Percentiles rank a stretch among this genome's conserved stretches.
Evolutionary conservation across 2,797 vertebrate genomes (phyloP).

Genomic region (Arrhamphus sclerolepis): DNA sequence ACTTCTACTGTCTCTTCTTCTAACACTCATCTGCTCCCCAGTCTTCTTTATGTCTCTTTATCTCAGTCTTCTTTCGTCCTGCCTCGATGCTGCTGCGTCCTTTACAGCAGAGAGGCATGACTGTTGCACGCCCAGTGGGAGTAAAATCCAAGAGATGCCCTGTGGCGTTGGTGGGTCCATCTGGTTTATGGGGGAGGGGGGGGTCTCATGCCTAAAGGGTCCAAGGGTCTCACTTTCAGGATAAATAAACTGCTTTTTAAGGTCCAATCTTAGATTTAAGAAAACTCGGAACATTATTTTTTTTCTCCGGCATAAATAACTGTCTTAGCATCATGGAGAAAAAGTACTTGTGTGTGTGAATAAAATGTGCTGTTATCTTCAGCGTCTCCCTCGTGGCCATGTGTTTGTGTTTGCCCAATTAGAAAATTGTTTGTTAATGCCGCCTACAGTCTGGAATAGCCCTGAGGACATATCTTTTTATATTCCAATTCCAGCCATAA

Average conservation of each 20-base stretch:
- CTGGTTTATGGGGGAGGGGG: constrained; percentile 36
- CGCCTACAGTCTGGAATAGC: constrained; percentile 43
- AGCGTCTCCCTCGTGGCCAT: constrained; percentile 40
- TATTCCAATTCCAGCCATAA: constrained; percentile 61
- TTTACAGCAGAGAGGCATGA: constrained; percentile 21
- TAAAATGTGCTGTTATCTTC: constrained; percentile 39
- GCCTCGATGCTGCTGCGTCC: constrained; percentile 21
- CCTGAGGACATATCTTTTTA: constrained; percentile 59
- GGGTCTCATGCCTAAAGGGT: constrained; percentile 39
- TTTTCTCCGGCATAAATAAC: constrained; percentile 8
- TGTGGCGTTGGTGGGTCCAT: constrained; percentile 41
- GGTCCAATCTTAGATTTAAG: background rate
- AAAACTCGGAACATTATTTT: constrained; percentile 12
- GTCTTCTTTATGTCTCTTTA: constrained; percentile 18
- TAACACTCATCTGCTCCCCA: too few relatives aligned
- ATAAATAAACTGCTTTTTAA: background rate
- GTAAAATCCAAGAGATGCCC: constrained; percentile 41
- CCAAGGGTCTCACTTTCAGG: constrained; percentile 10
- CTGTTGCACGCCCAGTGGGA: constrained; percentile 39
- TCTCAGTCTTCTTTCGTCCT: background rate
- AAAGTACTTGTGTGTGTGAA: constrained; percentile 3
- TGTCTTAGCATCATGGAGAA: constrained; percentile 8
- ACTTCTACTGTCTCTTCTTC: constrained; percentile 1
- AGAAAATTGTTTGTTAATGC: constrained; percentile 64
- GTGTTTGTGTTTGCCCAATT: constrained; percentile 58